phyloP scores from a whole-genome alignment of 1,140 invertebrate genomes.

The Platorchestia sp. region DNA sequence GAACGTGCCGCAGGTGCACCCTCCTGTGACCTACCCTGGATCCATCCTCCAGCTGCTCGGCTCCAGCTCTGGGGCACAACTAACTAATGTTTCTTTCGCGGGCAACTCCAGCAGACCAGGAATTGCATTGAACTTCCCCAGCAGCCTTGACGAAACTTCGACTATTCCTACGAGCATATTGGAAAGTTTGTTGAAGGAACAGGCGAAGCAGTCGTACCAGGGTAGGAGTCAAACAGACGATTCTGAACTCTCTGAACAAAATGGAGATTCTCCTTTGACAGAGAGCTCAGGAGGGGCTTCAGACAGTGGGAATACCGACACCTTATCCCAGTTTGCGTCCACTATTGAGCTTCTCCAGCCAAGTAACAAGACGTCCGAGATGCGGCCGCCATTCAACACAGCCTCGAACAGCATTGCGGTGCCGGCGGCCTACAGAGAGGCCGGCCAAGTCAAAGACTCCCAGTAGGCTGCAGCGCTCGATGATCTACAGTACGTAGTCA shows the following conservation, averaged over 20 bases:
- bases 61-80: background rate
- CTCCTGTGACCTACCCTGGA: background rate
- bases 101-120: background rate
- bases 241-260: background rate
- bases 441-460: background rate
- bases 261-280: background rate
- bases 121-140: background rate
- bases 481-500: background rate
- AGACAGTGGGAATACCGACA: background rate
- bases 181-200: background rate
- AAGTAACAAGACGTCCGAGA: background rate
- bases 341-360: background rate
- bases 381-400: background rate
- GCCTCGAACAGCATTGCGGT: background rate
- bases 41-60: background rate
- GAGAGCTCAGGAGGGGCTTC: background rate
- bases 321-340: background rate
- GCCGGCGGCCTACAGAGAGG: background rate
- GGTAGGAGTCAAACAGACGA: background rate
- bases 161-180: background rate
- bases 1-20: background rate
- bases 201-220: background rate
- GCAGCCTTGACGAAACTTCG: background rate
- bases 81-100: background rate
- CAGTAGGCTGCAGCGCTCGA: background rate